Evolutionary conservation across 53 echinoderm and acorn worm species (phyloP).

Genomic region (Echinometra lucunter): DNA sequence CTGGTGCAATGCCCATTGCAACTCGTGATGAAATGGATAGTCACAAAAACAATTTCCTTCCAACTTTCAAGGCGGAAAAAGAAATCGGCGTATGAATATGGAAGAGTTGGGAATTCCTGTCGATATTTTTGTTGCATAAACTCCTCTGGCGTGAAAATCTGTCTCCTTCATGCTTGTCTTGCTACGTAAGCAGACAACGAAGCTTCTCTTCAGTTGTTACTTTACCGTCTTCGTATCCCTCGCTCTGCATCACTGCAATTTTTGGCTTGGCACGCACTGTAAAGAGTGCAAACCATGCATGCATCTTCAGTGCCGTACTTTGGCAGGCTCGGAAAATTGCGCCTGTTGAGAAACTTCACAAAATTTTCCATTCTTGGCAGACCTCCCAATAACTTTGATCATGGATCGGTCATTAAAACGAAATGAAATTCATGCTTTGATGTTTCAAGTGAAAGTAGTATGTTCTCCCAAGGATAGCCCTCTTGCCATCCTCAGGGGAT

Average conservation of each 20-base stretch:
- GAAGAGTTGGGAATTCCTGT: constrained; percentile 4
- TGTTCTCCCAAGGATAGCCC: background rate
- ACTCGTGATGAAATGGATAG: constrained; percentile 11
- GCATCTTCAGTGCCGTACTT: background rate
- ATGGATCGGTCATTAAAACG: background rate
- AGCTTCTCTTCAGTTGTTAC: background rate
- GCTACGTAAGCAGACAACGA: background rate
- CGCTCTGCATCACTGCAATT: background rate
- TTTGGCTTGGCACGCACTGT: background rate
- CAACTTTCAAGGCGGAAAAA: constrained; percentile 6
- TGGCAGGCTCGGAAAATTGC: background rate
- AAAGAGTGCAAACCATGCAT: background rate
- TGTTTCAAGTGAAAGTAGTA: background rate
- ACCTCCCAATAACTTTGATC: background rate
- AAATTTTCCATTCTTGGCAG: background rate
- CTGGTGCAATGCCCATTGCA: background rate
- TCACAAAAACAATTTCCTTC: background rate
- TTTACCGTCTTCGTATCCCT: background rate
- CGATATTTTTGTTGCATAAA: constrained; percentile 45
- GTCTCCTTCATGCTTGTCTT: background rate
- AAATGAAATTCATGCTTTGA: background rate
- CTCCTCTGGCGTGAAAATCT: constrained; percentile 13
- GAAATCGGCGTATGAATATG: background rate
- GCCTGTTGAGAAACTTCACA: background rate
- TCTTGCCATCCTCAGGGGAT: background rate